Conservation (phyloP, 2,888 invertebrate genomes). For the Drosophila neonasuta region DNA sequence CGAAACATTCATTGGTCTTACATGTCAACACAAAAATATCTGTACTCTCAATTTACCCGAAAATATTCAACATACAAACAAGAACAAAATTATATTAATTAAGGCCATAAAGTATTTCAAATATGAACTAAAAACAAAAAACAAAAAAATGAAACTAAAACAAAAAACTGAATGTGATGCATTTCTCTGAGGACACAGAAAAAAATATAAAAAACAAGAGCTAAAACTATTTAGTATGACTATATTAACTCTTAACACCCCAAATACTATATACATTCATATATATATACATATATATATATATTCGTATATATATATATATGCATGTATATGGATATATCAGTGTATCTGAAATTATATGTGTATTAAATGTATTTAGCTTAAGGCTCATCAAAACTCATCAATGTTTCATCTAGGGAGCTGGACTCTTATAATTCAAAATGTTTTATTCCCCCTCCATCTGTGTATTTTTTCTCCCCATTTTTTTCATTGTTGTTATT, state of each 20-base stretch:
- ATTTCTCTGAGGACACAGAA: slow-evolving; percentile 54
- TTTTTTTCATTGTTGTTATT: neutral
- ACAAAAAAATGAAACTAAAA: slow-evolving; percentile 7
- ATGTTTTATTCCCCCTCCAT: slow-evolving; percentile 3
- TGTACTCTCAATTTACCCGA: slow-evolving; percentile 16
- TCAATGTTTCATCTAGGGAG: slow-evolving; percentile 23
- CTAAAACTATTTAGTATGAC: slow-evolving; percentile 29
- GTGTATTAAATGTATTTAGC: slow-evolving; percentile 39
- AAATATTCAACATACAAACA: neutral
- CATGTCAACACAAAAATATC: neutral
- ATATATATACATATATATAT: neutral
- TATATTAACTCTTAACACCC: slow-evolving; percentile 22
- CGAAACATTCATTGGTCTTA: slow-evolving; percentile 3
- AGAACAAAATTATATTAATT: neutral
- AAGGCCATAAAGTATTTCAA: slow-evolving; percentile 33
- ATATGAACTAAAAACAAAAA: slow-evolving; percentile 12
- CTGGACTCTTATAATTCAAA: slow-evolving; percentile 31
- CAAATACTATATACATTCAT: slow-evolving; percentile 3
- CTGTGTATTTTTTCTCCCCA: neutral
- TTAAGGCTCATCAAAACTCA: slow-evolving; percentile 22
- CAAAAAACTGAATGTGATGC: slow-evolving; percentile 66
- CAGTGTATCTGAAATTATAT: slow-evolving; percentile 17
- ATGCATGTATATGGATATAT: slow-evolving; percentile 25
- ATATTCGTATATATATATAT: neutral
- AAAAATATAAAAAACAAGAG: slow-evolving; percentile 10